Conservation (phyloP, 2,888 invertebrate genomes). For the Erannis defoliaria region DNA sequence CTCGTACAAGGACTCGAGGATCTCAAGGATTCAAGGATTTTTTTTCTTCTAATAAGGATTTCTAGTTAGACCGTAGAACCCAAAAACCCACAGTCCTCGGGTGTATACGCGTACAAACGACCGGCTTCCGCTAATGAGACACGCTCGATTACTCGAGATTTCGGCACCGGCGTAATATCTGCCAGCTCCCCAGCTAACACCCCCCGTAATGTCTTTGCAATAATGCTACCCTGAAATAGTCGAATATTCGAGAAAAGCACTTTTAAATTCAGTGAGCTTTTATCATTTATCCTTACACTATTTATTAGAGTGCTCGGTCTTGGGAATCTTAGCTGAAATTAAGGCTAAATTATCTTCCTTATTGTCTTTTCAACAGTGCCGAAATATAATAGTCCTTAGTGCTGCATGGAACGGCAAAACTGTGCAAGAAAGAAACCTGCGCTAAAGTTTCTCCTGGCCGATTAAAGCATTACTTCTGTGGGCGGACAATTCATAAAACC, state of each 20-base stretch:
- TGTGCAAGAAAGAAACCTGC: too few relatives aligned
- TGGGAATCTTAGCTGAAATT: not conserved
- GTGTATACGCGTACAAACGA: constrained; percentile 61
- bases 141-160: constrained; percentile 61
- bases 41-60: not conserved
- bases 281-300: not conserved
- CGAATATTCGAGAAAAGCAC: not conserved
- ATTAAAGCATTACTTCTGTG: too few relatives aligned
- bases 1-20: too few relatives aligned
- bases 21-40: too few relatives aligned
- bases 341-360: not conserved
- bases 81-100: constrained; percentile 55
- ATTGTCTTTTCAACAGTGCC: not conserved
- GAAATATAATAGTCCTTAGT: not conserved
- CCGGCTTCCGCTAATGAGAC: constrained; percentile 64
- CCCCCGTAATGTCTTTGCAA: constrained; percentile 13
- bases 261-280: not conserved
- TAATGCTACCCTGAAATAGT: constrained; percentile 5
- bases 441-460: too few relatives aligned
- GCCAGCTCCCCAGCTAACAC: constrained; percentile 1
- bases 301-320: not conserved
- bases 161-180: constrained; percentile 39
- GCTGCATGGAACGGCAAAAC: not conserved
- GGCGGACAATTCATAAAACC: too few relatives aligned
- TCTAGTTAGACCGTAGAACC: not conserved